Evolutionary conservation across 2,797 vertebrate species (phyloP).

Genomic region (Malacoraja senta): DNA sequence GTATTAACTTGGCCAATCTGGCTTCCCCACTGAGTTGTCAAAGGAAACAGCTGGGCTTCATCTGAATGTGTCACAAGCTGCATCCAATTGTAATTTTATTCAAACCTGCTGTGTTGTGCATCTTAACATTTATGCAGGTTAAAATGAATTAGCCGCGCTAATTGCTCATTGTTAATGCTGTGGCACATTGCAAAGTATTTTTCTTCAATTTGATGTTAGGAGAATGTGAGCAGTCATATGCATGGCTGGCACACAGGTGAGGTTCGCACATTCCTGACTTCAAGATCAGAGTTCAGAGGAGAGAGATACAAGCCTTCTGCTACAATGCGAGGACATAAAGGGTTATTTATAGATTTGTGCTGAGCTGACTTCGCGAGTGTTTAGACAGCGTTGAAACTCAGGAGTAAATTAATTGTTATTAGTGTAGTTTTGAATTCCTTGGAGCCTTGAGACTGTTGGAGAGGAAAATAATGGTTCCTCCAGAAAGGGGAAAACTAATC

Average conservation of each 20-base stretch:
- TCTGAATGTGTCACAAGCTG: neutral
- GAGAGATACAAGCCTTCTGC: neutral
- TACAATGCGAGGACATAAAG: neutral
- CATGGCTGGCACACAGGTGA: too few relatives aligned
- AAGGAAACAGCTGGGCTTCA: constrained; percentile 3
- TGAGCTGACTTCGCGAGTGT: neutral
- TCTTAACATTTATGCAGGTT: neutral
- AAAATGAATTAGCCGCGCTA: constrained; percentile 9
- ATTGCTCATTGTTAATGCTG: constrained; percentile 24
- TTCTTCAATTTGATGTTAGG: neutral
- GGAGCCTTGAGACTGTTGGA: neutral
- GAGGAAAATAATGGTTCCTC: neutral
- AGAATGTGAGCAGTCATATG: neutral
- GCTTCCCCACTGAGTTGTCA: constrained; percentile 18
- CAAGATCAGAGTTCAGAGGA: neutral
- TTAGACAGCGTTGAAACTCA: neutral
- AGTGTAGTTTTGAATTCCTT: neutral
- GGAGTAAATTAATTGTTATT: neutral
- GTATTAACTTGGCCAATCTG: neutral
- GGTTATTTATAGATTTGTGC: neutral
- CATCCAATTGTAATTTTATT: constrained; percentile 18
- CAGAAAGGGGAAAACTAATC: neutral
- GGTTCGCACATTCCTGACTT: neutral
- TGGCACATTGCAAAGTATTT: neutral
- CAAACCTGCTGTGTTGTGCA: neutral